Evolutionary conservation across 2,888 invertebrate genomes (phyloP), one percentile per base, ranked within the genome.

Genomic region (Nebria salina): DNA sequence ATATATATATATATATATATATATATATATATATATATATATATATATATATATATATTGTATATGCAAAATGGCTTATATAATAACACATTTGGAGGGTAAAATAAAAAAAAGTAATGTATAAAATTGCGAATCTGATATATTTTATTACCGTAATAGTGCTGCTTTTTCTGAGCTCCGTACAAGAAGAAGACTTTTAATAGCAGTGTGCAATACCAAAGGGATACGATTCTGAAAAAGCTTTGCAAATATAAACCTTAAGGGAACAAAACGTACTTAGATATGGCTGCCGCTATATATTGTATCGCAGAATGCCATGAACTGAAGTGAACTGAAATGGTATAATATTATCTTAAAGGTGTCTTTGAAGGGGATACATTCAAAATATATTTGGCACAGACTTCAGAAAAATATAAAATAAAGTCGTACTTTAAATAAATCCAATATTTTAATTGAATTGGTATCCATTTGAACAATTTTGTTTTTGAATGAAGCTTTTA

Each of bases 1-100:
- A 13, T 13, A 68, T 68, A 13, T 13, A 68, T 68, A 68, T 68
- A 68, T 68, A 68, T 68, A 68, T 68, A 68, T 68, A 66, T 66
- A 66, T 66, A 66, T 66, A 66, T 11, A 66, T 13, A 11, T 13
- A 66, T 66, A 66, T 20, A 20, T 13, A 13, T 66, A 66, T 66
- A 66, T 66, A 66, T 66, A 66, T 66, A 66, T 66, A 66, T 66
- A 66, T 66, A 66, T 11, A 66, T 13, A 11, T 13, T 9, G 6
- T 11, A 65, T 65, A 65, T n/a, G 13, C 65, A 65, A 15, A 11
- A 15, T 65, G 65, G 34, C 34, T 7, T 11, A 7, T 54, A 5
- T 54, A 54, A 54, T 54, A 3, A 54, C 54, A 54, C 13, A 54
- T 13, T 54, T 54, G 0, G 54, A 34, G 34, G 5, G 34, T 34